Evolutionary conservation across 2,888 invertebrate genomes (phyloP), one percentile per base, ranked within the genome.

Genomic region (Anagyrus pseudococci): DNA sequence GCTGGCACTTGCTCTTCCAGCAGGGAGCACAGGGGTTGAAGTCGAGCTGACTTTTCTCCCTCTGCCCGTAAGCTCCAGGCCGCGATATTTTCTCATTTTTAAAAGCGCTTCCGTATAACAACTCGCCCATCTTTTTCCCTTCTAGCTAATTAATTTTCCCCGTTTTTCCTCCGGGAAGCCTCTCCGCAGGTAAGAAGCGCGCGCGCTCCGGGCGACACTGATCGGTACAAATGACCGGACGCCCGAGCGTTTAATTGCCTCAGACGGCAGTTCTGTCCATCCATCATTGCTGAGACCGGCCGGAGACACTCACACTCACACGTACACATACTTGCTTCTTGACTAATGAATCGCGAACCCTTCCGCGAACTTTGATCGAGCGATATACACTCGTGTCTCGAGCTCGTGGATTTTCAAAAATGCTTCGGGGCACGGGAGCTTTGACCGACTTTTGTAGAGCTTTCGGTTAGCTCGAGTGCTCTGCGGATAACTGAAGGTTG

Each of bases 171-270:
- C n/a, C 33, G 0, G n/a, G n/a, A n/a, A n/a, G n/a, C n/a, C n/a
- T 61, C 20, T 37, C 44, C 19, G 19, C 50, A 56, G 55, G 55
- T 61, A 56, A 56, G 50, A 50, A 43, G 20, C 48, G 40, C 17
- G 20, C 48, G 40, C 17, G 10, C 13, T 13, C 10, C n/a, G 22
- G 6, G 26, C 13, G 8, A 43, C n/a, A 2, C 47, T 40, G 54
- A 60, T 55, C 43, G 49, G 60, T 60, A 55, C 54, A 60, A 59
- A 59, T 47, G 59, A 53, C 22, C 52, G 46, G 23, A 50, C 15
- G 8, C 8, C 13, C 47, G 40, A 40, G 58, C 44, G 25, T 25
- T 47, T 59, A 52, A 59, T 53, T 59, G 59, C 59, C 7, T 25
- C 7, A 37, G 50, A n/a, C n/a, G 43, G 46, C 26, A 41, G 26